phyloP scores from a whole-genome alignment of 2,797 vertebrate species.

The Rhinichthys osculus region DNA sequence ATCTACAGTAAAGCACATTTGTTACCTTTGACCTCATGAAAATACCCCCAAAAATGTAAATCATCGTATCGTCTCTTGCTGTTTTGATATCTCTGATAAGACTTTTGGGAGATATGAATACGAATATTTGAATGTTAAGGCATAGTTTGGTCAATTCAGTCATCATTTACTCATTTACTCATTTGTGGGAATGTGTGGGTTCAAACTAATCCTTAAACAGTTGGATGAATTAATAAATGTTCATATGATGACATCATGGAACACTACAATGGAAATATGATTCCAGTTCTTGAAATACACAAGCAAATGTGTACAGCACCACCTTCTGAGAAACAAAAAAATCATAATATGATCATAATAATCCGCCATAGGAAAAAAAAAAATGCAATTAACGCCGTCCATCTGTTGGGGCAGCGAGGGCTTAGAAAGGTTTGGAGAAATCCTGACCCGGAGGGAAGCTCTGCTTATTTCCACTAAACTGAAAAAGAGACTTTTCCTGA shows the following conservation, averaged over 20 bases:
- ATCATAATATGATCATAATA: constrained; percentile 26
- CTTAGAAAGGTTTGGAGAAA: constrained; percentile 44
- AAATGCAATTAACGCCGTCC: constrained; percentile 41
- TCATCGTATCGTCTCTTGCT: background rate
- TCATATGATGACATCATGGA: background rate
- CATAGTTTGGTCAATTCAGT: background rate
- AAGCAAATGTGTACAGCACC: background rate
- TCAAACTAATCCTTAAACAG: background rate
- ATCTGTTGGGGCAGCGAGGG: constrained; percentile 38
- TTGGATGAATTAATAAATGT: background rate
- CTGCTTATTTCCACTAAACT: constrained; percentile 21
- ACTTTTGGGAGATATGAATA: background rate
- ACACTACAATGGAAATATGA: background rate
- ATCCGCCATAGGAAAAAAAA: constrained; percentile 1
- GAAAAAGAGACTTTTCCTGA: constrained; percentile 19
- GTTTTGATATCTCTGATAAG: background rate
- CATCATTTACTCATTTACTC: background rate
- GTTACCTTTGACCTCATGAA: background rate
- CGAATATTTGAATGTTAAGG: background rate
- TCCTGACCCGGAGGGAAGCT: constrained; percentile 10
- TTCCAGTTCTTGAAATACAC: constrained; percentile 25
- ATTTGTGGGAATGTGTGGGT: background rate
- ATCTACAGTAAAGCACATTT: background rate
- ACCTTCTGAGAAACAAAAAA: constrained; percentile 32
- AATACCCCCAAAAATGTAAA: background rate